Conservation (phyloP, 2,888 invertebrate genomes). For the Caenorhabditis sp. region DNA sequence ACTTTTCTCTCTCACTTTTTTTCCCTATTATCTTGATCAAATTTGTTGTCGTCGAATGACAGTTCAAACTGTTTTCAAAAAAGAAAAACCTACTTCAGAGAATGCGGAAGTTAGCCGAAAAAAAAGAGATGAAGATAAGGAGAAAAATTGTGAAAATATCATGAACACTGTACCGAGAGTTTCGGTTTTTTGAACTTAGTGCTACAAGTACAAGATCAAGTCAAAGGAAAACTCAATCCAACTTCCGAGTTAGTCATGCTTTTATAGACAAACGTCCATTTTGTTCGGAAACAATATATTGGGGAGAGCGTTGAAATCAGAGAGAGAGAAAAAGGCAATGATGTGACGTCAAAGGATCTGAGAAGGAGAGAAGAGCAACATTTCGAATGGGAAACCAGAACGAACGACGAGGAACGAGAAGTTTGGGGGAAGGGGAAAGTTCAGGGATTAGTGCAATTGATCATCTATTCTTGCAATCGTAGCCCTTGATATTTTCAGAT, state of each 20-base stretch:
- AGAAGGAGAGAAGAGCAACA: constrained; percentile 26
- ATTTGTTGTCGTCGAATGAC: constrained; percentile 1
- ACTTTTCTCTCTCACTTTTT: background rate
- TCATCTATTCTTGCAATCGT: too few relatives aligned
- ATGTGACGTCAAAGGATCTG: constrained; percentile 31
- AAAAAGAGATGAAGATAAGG: constrained; percentile 9
- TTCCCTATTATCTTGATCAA: background rate
- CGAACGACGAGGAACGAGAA: background rate
- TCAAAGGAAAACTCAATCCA: background rate
- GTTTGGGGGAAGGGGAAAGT: background rate
- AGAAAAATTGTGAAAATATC: constrained; percentile 18
- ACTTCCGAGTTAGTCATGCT: background rate
- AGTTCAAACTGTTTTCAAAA: constrained; percentile 13
- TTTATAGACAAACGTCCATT: constrained; percentile 29
- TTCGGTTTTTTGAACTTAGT: constrained; percentile 28
- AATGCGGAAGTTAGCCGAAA: constrained; percentile 31
- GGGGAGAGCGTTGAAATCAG: background rate
- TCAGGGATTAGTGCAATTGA: background rate
- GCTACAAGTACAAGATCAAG: background rate
- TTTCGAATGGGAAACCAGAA: constrained; percentile 23
- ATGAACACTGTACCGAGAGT: background rate
- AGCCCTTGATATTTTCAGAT: background rate
- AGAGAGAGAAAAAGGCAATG: constrained; percentile 21
- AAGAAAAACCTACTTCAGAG: constrained; percentile 1
- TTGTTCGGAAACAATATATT: constrained; percentile 3